These are phyloP conservation scores for Ceryle rudis DNA, from an alignment of 2,797 vertebrate species.

Conservation along the genomic window DNA sequence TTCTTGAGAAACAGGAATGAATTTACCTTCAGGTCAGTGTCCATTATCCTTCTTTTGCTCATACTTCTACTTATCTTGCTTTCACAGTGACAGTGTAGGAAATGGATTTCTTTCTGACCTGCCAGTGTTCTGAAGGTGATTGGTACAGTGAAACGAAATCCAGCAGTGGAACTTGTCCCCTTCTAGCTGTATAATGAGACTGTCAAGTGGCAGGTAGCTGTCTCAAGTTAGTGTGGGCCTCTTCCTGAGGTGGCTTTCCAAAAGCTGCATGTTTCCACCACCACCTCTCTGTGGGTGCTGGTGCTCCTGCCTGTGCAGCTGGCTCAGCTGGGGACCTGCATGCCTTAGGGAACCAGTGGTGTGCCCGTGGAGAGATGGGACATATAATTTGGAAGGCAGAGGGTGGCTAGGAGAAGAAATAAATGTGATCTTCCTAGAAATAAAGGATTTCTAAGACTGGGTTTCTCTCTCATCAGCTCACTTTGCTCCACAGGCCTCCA, in stretches of 20 bases:
- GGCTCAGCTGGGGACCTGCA: not conserved
- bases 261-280: not conserved
- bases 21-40: not conserved
- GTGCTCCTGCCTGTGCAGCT: rapidly evolving
- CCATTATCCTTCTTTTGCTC: not conserved
- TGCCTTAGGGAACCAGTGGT: not conserved
- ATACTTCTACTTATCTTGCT: not conserved
- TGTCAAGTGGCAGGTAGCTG: not conserved
- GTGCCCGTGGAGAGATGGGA: not conserved
- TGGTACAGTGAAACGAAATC: not conserved
- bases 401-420: not conserved
- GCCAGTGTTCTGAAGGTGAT: not conserved
- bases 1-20: not conserved
- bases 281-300: not conserved
- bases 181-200: not conserved
- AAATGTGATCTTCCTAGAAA: not conserved
- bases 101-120: not conserved
- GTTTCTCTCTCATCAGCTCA: not conserved
- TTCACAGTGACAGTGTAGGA: not conserved
- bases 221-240: not conserved
- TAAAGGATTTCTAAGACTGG: not conserved
- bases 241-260: not conserved
- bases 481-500: not conserved
- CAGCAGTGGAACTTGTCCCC: not conserved
- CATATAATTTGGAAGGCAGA: not conserved